Conservation (phyloP, 2,888 invertebrate genomes). For the Pelosia muscerda region DNA sequence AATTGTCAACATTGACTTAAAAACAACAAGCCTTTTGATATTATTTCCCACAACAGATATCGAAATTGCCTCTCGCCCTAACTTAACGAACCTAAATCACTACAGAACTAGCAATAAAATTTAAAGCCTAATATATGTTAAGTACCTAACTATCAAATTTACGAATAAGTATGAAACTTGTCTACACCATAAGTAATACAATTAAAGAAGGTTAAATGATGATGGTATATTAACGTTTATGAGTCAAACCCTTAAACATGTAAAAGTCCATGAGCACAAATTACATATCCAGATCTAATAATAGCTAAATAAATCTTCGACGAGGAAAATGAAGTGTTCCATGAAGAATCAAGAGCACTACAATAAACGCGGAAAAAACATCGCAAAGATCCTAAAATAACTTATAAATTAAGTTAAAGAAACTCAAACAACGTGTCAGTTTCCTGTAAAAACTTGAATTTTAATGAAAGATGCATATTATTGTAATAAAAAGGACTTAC, state of each 20-base stretch:
- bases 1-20: not conserved
- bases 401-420: slow-evolving; percentile 6
- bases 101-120: not conserved
- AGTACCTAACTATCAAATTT: not conserved
- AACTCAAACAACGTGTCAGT: not conserved
- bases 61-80: not conserved
- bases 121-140: not conserved
- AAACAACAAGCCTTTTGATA: not conserved
- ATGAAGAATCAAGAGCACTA: not conserved
- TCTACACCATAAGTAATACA: not conserved
- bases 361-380: slow-evolving; percentile 9
- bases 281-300: slow-evolving; percentile 2
- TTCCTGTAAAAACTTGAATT: not conserved
- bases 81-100: not conserved
- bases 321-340: slow-evolving; percentile 15
- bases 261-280: not conserved
- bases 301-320: not conserved
- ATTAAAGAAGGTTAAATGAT: not conserved
- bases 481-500: slow-evolving; percentile 35
- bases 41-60: not conserved
- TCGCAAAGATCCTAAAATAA: not conserved
- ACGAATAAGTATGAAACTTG: not conserved
- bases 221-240: not conserved
- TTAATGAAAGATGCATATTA: not conserved
- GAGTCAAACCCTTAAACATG: not conserved